phyloP scores from a whole-genome alignment of 2,888 invertebrate genomes.

The Lysandra bellargus region DNA sequence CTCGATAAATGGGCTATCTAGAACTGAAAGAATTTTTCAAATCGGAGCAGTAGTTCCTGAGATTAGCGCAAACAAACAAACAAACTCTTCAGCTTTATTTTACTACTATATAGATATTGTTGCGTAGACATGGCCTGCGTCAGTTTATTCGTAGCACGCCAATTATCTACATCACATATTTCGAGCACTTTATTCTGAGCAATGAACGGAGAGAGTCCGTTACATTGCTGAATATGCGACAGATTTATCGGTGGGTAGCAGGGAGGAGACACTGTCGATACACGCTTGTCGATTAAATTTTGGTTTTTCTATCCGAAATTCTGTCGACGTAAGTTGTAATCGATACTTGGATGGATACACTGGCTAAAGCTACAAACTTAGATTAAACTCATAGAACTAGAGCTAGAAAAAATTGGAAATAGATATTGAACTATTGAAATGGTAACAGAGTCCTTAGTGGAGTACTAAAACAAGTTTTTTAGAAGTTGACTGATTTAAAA shows the following conservation, averaged over 20 bases:
- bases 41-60: too few species aligned
- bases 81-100: too few species aligned
- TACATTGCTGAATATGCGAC: conserved; percentile 80
- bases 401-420: too few species aligned
- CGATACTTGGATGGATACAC: neutral
- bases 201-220: conserved; percentile 78
- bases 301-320: neutral
- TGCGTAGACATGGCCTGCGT: conserved; percentile 51
- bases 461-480: too few species aligned
- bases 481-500: too few species aligned
- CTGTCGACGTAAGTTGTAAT: neutral
- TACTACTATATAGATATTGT: conserved; percentile 33
- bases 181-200: conserved; percentile 75
- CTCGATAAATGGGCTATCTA: too few species aligned
- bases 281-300: conserved; percentile 40
- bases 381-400: too few species aligned
- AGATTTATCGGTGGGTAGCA: conserved; percentile 75
- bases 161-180: conserved; percentile 77
- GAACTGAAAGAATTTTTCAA: too few species aligned
- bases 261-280: conserved; percentile 47
- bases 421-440: too few species aligned
- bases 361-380: too few species aligned
- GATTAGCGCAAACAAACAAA: too few species aligned
- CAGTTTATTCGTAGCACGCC: conserved; percentile 69
- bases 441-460: too few species aligned